Evolutionary conservation across 1,140 invertebrate species (phyloP).

Genomic region (Orussus abietinus): DNA sequence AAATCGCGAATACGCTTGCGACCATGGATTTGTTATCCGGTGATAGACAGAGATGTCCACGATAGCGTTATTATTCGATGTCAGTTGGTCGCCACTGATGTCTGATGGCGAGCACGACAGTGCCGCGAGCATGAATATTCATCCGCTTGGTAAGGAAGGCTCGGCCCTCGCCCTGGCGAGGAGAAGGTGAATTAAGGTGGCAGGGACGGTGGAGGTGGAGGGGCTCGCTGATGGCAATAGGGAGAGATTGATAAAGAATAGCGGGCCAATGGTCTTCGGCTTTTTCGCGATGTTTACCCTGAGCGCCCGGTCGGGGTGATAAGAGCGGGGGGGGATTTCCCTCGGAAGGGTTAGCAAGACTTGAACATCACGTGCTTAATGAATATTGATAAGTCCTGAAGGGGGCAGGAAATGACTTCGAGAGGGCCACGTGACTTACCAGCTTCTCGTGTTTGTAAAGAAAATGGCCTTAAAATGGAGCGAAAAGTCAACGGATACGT

Average conservation of each 20-base stretch:
- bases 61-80: slow-evolving; percentile 18
- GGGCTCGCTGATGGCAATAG: slow-evolving; percentile 10
- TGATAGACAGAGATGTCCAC: too few relatives aligned
- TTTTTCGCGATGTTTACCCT: slow-evolving; percentile 49
- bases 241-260: slow-evolving; percentile 49
- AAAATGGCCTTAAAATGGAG: slow-evolving; percentile 25
- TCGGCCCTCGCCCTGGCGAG: slow-evolving; percentile 16
- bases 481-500: slow-evolving; percentile 20
- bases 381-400: slow-evolving; percentile 12
- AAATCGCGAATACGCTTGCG: too few relatives aligned
- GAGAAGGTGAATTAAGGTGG: background rate
- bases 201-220: background rate
- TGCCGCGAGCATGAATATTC: slow-evolving; percentile 51
- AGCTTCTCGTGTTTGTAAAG: slow-evolving; percentile 22
- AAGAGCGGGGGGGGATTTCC: slow-evolving; percentile 36
- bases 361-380: slow-evolving; percentile 41
- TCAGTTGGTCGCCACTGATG: slow-evolving; percentile 51
- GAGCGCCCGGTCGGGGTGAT: slow-evolving; percentile 42
- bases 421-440: too few relatives aligned
- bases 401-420: too few relatives aligned
- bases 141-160: slow-evolving; percentile 45
- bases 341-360: slow-evolving; percentile 19
- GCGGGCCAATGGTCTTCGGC: slow-evolving; percentile 38
- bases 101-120: slow-evolving; percentile 44
- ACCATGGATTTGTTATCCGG: too few relatives aligned